A percentile compares a stretch with the other conserved stretches of the same genome.
These are phyloP conservation scores for Theristus sp. DNA, from an alignment of 2,888 invertebrate genomes.

Conservation along the genomic window DNA sequence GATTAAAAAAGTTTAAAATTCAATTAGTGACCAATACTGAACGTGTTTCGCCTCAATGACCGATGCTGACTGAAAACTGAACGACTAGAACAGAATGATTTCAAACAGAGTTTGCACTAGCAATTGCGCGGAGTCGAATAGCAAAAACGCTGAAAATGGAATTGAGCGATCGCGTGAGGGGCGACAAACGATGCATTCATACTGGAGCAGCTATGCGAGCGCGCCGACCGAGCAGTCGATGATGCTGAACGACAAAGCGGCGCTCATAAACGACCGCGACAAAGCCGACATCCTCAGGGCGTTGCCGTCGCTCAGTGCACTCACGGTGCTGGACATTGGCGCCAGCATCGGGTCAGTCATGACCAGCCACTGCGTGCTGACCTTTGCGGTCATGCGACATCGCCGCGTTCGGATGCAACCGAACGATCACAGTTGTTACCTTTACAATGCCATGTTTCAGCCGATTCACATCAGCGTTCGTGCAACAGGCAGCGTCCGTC, in stretches of 20 bases:
- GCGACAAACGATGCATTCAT: constrained; percentile 42
- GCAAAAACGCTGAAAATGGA: too few species aligned
- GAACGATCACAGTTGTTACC: background rate
- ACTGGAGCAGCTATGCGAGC: background rate
- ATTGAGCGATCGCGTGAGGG: too few species aligned
- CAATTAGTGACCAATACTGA: too few species aligned
- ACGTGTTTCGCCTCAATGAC: too few species aligned
- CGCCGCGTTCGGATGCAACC: background rate
- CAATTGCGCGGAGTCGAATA: too few species aligned
- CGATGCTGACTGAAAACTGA: too few species aligned
- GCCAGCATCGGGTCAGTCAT: constrained; percentile 40
- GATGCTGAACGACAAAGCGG: background rate
- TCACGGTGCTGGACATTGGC: constrained; percentile 38
- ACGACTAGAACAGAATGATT: too few species aligned
- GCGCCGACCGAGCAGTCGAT: background rate
- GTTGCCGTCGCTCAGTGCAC: constrained; percentile 33
- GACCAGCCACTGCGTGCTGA: too few species aligned
- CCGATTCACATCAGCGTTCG: background rate
- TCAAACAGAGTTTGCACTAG: too few species aligned
- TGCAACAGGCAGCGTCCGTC: background rate
- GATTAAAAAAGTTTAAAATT: too few species aligned
- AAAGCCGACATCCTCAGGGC: constrained; percentile 33
- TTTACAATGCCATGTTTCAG: background rate
- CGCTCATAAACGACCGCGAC: background rate
- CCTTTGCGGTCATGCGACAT: background rate